phyloP scores from a whole-genome alignment of 2,113 vertebrate genomes.

The Petrocephalus zakoni region DNA sequence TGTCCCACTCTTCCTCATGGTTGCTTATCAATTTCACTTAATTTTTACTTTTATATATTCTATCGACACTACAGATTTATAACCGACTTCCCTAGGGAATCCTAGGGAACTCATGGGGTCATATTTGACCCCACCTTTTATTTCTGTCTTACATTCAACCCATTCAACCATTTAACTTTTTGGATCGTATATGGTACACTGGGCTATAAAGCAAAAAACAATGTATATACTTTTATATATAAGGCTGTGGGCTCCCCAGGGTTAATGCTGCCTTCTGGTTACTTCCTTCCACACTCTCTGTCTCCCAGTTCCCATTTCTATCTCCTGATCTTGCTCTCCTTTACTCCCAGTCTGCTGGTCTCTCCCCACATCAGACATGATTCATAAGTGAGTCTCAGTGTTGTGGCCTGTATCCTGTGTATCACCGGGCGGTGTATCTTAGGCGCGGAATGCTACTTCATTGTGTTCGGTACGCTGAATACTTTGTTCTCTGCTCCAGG shows the following conservation, averaged over 20 bases:
- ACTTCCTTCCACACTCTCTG: background rate
- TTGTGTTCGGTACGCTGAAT: background rate
- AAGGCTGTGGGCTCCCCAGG: background rate
- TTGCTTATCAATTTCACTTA: background rate
- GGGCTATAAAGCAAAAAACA: no score
- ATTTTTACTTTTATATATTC: background rate
- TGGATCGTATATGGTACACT: no score
- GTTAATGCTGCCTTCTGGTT: background rate
- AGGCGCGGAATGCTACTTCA: background rate
- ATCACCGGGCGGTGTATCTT: background rate
- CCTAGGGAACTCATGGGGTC: no score
- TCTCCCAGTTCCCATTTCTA: background rate
- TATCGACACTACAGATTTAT: background rate
- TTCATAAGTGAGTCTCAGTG: background rate
- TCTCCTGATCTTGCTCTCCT: background rate
- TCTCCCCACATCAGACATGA: background rate
- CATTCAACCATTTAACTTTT: no score
- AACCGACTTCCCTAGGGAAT: background rate
- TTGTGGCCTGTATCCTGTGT: background rate
- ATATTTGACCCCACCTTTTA: no score
- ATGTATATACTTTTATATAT: no score
- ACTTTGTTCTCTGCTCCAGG: background rate
- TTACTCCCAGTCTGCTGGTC: background rate
- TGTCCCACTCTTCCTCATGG: background rate
- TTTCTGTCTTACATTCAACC: no score